Evolutionary conservation across 1,140 invertebrate species (phyloP), one percentile per base, ranked within the genome.

Genomic region (Philotrypesis tridentata): DNA sequence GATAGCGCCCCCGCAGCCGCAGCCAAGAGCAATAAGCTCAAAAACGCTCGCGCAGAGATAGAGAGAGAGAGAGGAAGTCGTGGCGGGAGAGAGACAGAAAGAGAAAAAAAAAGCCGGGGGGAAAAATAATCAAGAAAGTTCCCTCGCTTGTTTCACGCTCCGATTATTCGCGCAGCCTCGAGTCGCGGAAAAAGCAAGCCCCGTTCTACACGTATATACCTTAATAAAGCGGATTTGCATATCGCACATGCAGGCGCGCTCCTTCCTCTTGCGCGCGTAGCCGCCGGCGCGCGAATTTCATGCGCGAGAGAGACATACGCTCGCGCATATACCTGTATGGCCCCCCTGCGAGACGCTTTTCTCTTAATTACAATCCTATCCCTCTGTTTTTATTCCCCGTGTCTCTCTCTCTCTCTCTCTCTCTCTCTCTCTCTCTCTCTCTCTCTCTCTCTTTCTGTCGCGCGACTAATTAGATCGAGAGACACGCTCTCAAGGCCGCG

Each of bases 81-180:
- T n/a, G n/a, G 40, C 37, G 48, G 21, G 21, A 55, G 48, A 67
- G 23, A 27, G 23, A 67, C 17, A 67, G 25, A 12, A 29, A 27
- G 37, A 27, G 37, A 25, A 63, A 60, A 61, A 23, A 43, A 12
- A 48, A 27, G n/a, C n/a, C n/a, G n/a, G n/a, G 37, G n/a, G 25
- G 25, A 76, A 11, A 17, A 79, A 85, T 83, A 77, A 85, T 67
- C 80, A 60, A 63, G 60, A 72, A 78, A 84, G 63, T 27, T 73
- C 48, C 25, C 55, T 70, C 33, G 21, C 40, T 43, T 72, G 73
- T 83, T 79, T 81, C 43, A 63, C 48, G 48, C 63, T 70, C 48
- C 76, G 37, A 78, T 78, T 70, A 78, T 78, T 78, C 37, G 25
- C 37, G 25, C 63, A 74, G 43, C 25, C 33, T 37, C 70, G 48